Evolutionary conservation across 2,113 vertebrate species (phyloP), one percentile per base, ranked within the genome.

Genomic region (Cynoglossus semilaevis): DNA sequence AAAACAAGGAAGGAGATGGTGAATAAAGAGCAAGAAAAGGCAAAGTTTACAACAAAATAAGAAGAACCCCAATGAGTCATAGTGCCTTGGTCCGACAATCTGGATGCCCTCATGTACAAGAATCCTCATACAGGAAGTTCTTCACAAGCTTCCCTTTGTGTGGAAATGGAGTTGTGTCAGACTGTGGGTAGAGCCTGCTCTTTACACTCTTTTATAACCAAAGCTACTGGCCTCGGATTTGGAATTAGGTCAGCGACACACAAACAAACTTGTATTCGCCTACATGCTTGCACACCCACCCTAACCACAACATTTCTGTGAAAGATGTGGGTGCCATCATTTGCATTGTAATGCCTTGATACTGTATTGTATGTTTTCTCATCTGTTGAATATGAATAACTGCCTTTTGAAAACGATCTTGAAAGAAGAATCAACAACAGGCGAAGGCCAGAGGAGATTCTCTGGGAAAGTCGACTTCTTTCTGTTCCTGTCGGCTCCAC

Each of bases 401-500:
- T 76, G 80, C 81, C 15, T 74, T 84, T 85, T 87, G 82, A 88
- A 88, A 85, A 75, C 62, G 46, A 78, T 85, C 85, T 82, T 88
- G 87, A 90, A 89, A 88, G 89, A 77, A 88, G 83, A 76, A 75
- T 48, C 79, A 88, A 90, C 85, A 89, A 68, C 61, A 66, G 63
- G 67, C 59, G 76, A 53, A 77, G 69, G 85, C 22, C 22, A 29
- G 6, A 29, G 80, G 83, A 81, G 74, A 74, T 36, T 82, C 80
- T 78, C 78, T 79, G 86, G 80, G 81, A 88, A 85, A 84, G 63
- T 81, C 63, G 36, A 40, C 76, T 55, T 61, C 45, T 58, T 64
- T 80, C 67, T 77, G 74, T 85, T 88, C 82, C 78, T 81, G 80
- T 80, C 80, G 70, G 69, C 78, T 62, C 1, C 1, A 71, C 77